A percentile compares a stretch with the other conserved stretches of the same genome.
These are phyloP conservation scores for Loxodonta africana DNA, from an alignment of 2,113 vertebrate genomes.

Conservation along the genomic window DNA sequence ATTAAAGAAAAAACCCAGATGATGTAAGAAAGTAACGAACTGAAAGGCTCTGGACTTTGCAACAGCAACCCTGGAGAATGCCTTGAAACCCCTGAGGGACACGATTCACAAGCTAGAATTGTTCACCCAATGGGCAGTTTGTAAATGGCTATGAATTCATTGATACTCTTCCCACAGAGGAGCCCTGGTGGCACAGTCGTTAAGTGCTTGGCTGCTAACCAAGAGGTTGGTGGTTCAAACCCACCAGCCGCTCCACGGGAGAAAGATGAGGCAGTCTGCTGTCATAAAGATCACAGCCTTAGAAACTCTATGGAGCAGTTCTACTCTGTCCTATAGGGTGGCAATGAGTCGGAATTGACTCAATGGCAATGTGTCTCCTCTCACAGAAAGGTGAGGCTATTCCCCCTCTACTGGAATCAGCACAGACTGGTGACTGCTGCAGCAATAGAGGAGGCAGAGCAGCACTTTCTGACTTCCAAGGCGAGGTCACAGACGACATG, in stretches of 20 bases:
- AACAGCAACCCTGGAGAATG: not conserved
- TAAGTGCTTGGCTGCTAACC: not conserved
- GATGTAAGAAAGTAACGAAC: not conserved
- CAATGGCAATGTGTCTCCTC: too few species aligned
- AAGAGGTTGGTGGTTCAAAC: not conserved
- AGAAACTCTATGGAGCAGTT: too few species aligned
- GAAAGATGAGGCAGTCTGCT: not conserved
- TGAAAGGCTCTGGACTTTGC: not conserved
- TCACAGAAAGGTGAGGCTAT: too few species aligned
- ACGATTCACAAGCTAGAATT: too few species aligned
- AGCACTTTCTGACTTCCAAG: not conserved
- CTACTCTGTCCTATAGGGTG: too few species aligned
- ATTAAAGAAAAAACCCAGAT: not conserved
- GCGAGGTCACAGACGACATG: not conserved
- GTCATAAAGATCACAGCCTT: too few species aligned
- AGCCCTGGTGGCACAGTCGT: not conserved
- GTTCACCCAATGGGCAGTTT: not conserved
- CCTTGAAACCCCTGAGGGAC: not conserved
- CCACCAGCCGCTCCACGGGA: not conserved
- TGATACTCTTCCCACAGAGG: not conserved
- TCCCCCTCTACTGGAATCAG: too few species aligned
- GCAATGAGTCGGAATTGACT: too few species aligned
- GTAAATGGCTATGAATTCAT: fast-evolving
- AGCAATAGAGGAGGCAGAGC: not conserved
- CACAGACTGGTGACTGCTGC: not conserved